Conservation (phyloP, 2,797 vertebrate genomes). For the Thamnophis elegans region DNA sequence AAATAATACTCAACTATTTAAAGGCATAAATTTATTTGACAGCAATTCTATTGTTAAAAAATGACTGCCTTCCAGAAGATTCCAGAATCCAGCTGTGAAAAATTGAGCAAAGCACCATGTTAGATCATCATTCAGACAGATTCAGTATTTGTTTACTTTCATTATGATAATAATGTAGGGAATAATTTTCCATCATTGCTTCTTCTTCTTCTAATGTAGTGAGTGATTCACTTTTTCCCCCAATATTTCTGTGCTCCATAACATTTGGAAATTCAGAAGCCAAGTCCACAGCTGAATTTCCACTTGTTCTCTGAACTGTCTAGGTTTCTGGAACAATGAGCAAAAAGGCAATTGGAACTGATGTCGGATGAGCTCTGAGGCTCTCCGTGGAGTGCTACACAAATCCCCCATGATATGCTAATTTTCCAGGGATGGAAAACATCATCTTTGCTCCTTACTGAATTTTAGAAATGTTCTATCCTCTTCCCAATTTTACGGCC, state of each 20-base stretch:
- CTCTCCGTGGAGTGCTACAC: background rate
- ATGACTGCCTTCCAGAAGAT: background rate
- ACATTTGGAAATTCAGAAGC: background rate
- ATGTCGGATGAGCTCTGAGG: background rate
- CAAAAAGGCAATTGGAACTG: background rate
- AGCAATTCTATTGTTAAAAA: background rate
- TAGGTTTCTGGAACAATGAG: background rate
- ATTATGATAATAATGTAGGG: background rate
- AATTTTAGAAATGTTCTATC: background rate
- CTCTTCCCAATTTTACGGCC: background rate
- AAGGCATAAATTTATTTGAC: background rate
- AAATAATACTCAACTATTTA: background rate
- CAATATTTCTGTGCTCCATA: background rate
- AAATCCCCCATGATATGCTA: background rate
- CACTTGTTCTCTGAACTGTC: background rate
- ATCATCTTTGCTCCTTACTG: background rate
- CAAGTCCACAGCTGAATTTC: background rate
- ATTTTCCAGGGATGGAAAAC: background rate
- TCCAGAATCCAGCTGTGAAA: background rate
- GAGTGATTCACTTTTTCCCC: background rate
- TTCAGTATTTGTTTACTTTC: background rate
- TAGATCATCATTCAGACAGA: background rate
- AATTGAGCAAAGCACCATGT: background rate
- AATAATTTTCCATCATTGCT: background rate
- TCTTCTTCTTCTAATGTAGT: background rate